Conservation (phyloP, 2,888 invertebrate genomes). For the Drosophila mercatorum region DNA sequence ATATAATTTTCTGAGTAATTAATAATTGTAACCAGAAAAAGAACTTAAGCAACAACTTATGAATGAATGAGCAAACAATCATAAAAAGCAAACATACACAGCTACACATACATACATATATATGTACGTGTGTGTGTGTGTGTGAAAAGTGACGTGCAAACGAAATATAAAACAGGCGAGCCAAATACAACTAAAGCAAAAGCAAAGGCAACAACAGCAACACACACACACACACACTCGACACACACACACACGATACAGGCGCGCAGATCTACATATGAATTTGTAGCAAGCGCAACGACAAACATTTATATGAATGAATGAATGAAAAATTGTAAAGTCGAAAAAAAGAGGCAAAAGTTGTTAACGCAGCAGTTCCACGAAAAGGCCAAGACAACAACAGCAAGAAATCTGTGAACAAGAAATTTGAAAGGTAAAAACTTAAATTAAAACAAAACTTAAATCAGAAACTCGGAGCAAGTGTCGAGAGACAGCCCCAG, state of each 20-base stretch:
- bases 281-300: constrained; percentile 35
- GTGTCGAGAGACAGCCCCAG: constrained; percentile 40
- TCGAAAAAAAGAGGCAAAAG: constrained; percentile 56
- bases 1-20: constrained; percentile 21
- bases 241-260: not conserved
- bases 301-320: constrained; percentile 60
- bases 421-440: constrained; percentile 80
- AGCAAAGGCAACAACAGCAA: constrained; percentile 13
- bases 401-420: constrained; percentile 75
- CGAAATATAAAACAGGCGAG: constrained; percentile 60
- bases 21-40: constrained; percentile 28
- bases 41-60: constrained; percentile 59
- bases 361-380: constrained; percentile 82
- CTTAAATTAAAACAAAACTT: constrained; percentile 76
- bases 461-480: constrained; percentile 63
- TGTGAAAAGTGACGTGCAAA: constrained; percentile 50
- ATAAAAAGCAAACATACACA: constrained; percentile 31
- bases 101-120: constrained; percentile 8
- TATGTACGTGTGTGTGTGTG: constrained; percentile 16
- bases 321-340: constrained; percentile 80
- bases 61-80: constrained; percentile 61
- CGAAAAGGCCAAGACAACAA: constrained; percentile 59
- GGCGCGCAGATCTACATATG: constrained; percentile 21
- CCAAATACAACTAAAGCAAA: constrained; percentile 30
- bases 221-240: constrained; percentile 9